A percentile compares a stretch with the other conserved stretches of the same genome.
Evolutionary conservation across 2,113 vertebrate genomes (phyloP).

Genomic region (Nettapus auritus): DNA sequence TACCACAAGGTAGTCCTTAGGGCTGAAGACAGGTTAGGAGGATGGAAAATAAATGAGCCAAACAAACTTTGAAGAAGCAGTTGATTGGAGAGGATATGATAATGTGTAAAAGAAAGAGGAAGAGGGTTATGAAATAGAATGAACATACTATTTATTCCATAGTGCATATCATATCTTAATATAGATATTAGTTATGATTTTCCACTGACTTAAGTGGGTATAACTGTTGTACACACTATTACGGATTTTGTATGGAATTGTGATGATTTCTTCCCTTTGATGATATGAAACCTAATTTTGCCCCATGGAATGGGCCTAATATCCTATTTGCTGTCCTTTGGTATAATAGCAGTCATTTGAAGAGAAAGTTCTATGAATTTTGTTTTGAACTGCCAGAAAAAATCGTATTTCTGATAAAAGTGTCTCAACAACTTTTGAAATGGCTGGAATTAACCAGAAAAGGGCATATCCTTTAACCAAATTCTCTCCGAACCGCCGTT

Average conservation of each 20-base stretch:
- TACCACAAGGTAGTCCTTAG: not conserved
- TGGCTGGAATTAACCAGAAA: not conserved
- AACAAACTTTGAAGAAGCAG: not conserved
- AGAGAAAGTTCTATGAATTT: not conserved
- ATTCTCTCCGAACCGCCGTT: not conserved
- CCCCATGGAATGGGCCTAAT: not conserved
- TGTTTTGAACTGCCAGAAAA: not conserved
- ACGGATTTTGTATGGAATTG: not conserved
- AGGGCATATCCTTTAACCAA: not conserved
- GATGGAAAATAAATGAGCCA: not conserved
- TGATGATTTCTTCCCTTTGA: slow-evolving; percentile 9
- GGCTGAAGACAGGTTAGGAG: not conserved
- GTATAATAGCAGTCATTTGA: not conserved
- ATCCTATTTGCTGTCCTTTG: not conserved
- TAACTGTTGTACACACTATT: not conserved
- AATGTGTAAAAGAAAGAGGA: not conserved
- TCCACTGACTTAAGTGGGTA: not conserved
- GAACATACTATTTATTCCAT: slow-evolving; percentile 4
- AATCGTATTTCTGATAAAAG: not conserved
- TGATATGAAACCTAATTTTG: not conserved
- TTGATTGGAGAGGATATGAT: not conserved
- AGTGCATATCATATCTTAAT: not conserved
- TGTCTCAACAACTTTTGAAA: not conserved
- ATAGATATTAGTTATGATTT: slow-evolving; percentile 22
- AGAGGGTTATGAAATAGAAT: not conserved